Conservation (phyloP, 2,888 invertebrate species). For the Julus scandinavius region DNA sequence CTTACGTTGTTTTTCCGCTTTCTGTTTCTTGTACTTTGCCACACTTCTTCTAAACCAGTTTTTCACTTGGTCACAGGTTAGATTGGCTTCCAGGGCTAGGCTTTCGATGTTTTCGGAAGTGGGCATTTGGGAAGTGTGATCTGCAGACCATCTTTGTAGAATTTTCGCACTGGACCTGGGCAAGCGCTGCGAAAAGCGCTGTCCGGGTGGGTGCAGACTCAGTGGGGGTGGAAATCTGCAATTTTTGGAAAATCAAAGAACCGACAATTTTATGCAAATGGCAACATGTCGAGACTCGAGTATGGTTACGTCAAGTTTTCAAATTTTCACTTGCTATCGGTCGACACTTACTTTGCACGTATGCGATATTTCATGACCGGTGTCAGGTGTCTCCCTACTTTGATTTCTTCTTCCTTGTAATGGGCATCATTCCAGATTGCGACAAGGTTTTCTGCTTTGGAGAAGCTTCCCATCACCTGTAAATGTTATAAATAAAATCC, state of each 20-base stretch:
- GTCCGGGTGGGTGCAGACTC: not conserved
- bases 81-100: not conserved
- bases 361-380: slow-evolving; percentile 25
- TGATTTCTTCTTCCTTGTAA: not conserved
- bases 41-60: slow-evolving; percentile 7
- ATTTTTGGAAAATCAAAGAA: not conserved
- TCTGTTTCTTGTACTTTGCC: not conserved
- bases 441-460: not conserved
- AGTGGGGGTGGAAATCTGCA: slow-evolving; percentile 25
- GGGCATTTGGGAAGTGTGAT: not conserved
- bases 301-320: not conserved
- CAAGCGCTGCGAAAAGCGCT: not conserved
- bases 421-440: slow-evolving; percentile 3
- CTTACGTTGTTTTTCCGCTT: not conserved
- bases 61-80: not conserved
- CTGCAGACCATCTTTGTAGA: not conserved
- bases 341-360: not conserved
- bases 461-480: not conserved
- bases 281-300: not conserved
- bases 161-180: not conserved
- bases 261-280: not conserved
- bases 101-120: not conserved
- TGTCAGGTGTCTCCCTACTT: not conserved
- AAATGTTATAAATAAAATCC: not conserved
- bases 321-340: not conserved